A percentile compares a stretch with the other conserved stretches of the same genome.
Evolutionary conservation across 2,797 vertebrate species (phyloP).

Genomic region (Thunnus albacares): DNA sequence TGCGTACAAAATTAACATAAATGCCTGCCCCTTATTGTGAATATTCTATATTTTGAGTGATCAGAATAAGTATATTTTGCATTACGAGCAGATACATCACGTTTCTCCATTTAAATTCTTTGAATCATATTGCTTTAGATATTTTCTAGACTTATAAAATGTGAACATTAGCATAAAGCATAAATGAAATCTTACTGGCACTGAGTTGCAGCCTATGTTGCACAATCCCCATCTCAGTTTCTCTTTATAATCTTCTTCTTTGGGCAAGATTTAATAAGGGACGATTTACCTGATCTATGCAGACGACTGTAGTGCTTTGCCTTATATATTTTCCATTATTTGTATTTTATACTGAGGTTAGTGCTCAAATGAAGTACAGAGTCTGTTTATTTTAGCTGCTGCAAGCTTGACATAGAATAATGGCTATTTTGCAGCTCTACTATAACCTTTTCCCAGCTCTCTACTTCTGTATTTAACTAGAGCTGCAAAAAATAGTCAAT

Average conservation of each 20-base stretch:
- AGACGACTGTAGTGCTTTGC: background rate
- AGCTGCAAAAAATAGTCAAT: too few relatives aligned
- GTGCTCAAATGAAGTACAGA: background rate
- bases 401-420: background rate
- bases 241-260: background rate
- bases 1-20: background rate
- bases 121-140: background rate
- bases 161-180: too few relatives aligned
- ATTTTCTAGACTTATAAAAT: background rate
- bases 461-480: background rate
- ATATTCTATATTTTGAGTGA: background rate
- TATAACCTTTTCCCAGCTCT: background rate
- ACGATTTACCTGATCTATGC: background rate
- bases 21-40: background rate
- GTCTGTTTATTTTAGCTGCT: background rate
- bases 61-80: background rate
- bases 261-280: background rate
- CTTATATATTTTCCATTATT: background rate
- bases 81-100: background rate
- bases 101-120: background rate
- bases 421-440: background rate
- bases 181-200: background rate
- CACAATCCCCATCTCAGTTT: background rate
- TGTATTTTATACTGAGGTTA: background rate
- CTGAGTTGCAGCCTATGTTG: background rate